Conservation (phyloP, 2,888 invertebrate genomes). For the Andrena chrysosceles region DNA sequence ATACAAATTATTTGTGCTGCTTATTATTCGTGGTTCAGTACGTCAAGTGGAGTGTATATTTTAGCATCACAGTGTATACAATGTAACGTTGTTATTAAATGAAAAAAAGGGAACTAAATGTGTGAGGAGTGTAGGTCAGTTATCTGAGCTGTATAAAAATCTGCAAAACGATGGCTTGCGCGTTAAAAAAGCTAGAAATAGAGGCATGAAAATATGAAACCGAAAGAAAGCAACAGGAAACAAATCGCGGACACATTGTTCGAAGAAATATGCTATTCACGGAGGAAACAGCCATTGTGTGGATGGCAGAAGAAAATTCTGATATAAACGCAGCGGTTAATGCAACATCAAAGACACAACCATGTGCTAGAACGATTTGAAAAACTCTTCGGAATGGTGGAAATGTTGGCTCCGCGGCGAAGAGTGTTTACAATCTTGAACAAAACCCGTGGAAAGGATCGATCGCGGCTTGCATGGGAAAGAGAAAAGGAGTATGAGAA, state of each 20-base stretch:
- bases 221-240: not conserved
- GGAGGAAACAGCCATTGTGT: slow-evolving; percentile 23
- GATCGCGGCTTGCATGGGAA: not conserved
- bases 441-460: not conserved
- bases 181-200: not conserved
- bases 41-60: too few relatives aligned
- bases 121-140: not conserved
- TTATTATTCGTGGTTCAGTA: too few relatives aligned
- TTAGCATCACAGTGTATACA: too few relatives aligned
- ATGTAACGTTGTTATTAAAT: not conserved
- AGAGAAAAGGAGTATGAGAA: not conserved
- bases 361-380: slow-evolving; percentile 17
- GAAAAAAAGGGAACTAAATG: not conserved
- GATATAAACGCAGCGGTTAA: slow-evolving; percentile 17
- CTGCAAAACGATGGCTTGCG: not conserved
- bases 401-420: not conserved
- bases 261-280: slow-evolving; percentile 24
- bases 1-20: too few relatives aligned
- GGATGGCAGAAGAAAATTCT: slow-evolving; percentile 22
- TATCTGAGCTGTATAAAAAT: not conserved
- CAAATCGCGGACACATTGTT: slow-evolving; percentile 25
- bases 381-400: slow-evolving; percentile 18
- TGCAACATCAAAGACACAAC: slow-evolving; percentile 28
- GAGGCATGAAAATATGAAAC: not conserved
- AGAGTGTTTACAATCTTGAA: slow-evolving; percentile 13